Evolutionary conservation across 2,113 vertebrate genomes (phyloP).

Genomic region (Amphiprion ocellaris): DNA sequence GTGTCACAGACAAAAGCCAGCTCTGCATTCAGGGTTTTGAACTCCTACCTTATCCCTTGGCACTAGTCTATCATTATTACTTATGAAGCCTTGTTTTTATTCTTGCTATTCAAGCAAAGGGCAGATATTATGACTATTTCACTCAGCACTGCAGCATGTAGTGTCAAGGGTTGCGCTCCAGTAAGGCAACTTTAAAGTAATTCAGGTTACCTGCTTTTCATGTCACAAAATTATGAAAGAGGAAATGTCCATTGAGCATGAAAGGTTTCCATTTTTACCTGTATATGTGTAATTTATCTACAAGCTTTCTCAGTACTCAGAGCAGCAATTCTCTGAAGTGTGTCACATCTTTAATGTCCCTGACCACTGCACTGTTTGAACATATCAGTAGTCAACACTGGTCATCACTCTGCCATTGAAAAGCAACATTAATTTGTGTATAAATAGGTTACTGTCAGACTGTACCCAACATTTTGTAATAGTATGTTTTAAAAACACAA

Average conservation of each 20-base stretch:
- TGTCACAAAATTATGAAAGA: constrained; percentile 36
- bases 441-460: background rate
- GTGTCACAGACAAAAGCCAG: constrained; percentile 19
- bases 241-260: background rate
- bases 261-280: constrained; percentile 1
- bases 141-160: constrained; percentile 35
- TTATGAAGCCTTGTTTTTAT: constrained; percentile 62
- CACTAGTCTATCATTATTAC: constrained; percentile 61
- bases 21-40: constrained; percentile 10
- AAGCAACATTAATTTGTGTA: constrained; percentile 24
- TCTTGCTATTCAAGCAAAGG: constrained; percentile 59
- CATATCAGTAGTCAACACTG: background rate
- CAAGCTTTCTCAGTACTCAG: background rate
- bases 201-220: constrained; percentile 33
- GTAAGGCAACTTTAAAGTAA: constrained; percentile 47
- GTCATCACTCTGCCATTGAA: constrained; percentile 11
- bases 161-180: constrained; percentile 11
- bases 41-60: background rate
- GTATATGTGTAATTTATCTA: constrained; percentile 9
- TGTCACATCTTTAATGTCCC: constrained; percentile 11
- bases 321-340: background rate
- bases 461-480: background rate
- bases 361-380: constrained; percentile 33
- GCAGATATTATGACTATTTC: constrained; percentile 57
- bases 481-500: background rate